Conservation (phyloP, 2,113 vertebrate genomes). For the Tinamus guttatus region DNA sequence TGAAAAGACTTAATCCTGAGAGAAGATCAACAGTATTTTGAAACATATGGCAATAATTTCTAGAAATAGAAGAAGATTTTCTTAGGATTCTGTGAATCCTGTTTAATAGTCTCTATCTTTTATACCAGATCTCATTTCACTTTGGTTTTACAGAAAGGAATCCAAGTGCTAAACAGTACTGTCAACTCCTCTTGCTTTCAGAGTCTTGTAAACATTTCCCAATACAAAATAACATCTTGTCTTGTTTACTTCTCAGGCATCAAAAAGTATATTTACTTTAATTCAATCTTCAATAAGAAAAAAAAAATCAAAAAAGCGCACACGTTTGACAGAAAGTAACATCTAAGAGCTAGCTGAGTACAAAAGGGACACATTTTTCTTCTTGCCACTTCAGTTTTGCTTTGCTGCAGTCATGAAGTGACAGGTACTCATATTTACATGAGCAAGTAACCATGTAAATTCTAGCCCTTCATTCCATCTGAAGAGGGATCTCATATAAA, state of each 20-base stretch:
- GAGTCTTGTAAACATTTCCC: background rate
- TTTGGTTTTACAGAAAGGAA: background rate
- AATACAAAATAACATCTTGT: background rate
- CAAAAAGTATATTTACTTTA: background rate
- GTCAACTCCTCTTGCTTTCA: background rate
- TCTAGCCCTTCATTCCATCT: background rate
- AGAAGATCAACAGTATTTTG: background rate
- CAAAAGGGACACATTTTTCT: background rate
- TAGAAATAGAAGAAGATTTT: background rate
- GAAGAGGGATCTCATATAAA: background rate
- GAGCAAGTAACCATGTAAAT: background rate
- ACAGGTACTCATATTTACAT: background rate
- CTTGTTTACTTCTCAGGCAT: background rate
- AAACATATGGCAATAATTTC: background rate
- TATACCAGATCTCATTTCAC: rapidly evolving
- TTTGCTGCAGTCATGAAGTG: background rate
- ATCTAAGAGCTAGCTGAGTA: background rate
- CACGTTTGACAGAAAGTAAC: background rate
- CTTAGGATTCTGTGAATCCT: background rate
- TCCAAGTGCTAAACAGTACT: background rate
- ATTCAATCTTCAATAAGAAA: background rate
- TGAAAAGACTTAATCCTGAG: background rate
- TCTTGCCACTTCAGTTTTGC: background rate
- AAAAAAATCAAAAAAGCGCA: background rate
- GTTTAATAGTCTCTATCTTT: background rate